Evolutionary conservation across 2,888 invertebrate species (phyloP), one percentile per base, ranked within the genome.

Genomic region (Protonemura montana): DNA sequence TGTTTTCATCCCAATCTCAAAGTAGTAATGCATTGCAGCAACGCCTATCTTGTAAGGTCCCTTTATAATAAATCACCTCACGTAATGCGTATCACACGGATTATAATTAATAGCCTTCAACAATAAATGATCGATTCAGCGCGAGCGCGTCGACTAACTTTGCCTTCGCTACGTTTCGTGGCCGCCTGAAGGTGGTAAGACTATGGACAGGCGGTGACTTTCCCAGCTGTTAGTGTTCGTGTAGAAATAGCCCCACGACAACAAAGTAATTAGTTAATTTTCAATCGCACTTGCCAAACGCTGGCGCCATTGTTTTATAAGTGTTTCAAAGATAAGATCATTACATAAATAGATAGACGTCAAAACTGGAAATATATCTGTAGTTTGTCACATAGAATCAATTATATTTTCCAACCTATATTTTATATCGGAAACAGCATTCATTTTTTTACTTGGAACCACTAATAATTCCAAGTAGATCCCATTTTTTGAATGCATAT

Each of bases 41-140:
- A 21, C 59, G 21, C 59, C 59, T 59, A 59, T 10, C 13, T 59
- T 59, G 59, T 59, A 21, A 59, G 21, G 59, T 59, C 59, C 59
- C 59, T 59, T 59, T 59, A 10, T 59, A 59, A 59, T 59, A 59
- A 59, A 59, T 59, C 59, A 59, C 59, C 59, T 21, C 13, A 21
- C 13, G 6, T 3, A 16, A 78, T 10, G n/a, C 78, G 78, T 78
- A 78, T 78, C 78, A 78, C 78, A 78, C 78, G 27, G 78, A 2
- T 78, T 25, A n/a, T 27, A 78, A 78, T 78, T 78, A 78, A 78
- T 78, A 78, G 78, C 78, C 78, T 26, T 27, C 78, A 28, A 28
- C 78, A n/a, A 27, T 78, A 78, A 78, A 78, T 78, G 78, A 78
- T 78, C 27, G 78, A 78, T 78, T 13, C 78, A 1, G 21, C 27